Conservation (phyloP, 2,888 invertebrate genomes). For the Zhuqinia jingwanae region DNA sequence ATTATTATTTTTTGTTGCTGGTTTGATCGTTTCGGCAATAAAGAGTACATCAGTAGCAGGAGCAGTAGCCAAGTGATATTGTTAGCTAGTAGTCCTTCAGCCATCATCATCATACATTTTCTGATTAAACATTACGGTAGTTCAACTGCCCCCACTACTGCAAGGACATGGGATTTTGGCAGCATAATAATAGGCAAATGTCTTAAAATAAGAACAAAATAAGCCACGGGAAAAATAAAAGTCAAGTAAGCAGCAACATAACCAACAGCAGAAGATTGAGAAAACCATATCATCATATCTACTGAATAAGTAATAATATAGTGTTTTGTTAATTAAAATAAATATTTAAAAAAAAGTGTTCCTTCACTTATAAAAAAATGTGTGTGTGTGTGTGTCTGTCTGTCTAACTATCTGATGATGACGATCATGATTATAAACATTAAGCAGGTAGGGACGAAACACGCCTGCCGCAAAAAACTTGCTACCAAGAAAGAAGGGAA, state of each 20-base stretch:
- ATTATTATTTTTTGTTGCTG: not conserved
- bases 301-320: too few relatives aligned
- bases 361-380: conserved; percentile 20
- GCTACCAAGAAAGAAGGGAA: conserved; percentile 31
- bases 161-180: conserved; percentile 15
- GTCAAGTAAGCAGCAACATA: conserved; percentile 8
- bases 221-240: not conserved
- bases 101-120: conserved; percentile 21
- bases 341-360: conserved; percentile 40
- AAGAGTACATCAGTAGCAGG: conserved; percentile 49
- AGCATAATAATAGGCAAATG: too few relatives aligned
- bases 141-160: not conserved
- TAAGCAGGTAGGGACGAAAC: conserved; percentile 50
- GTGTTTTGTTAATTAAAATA: conserved; percentile 65
- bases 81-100: conserved; percentile 48
- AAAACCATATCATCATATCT: not conserved
- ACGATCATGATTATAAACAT: conserved; percentile 27
- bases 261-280: not conserved
- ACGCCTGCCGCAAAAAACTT: conserved; percentile 28
- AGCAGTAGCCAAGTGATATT: conserved; percentile 60
- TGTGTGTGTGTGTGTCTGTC: conserved; percentile 15
- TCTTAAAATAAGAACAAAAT: not conserved
- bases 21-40: not conserved
- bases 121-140: conserved; percentile 65
- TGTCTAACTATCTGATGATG: conserved; percentile 5